Conservation (phyloP, 2,888 invertebrate species). For the Osmoderma eremita region DNA sequence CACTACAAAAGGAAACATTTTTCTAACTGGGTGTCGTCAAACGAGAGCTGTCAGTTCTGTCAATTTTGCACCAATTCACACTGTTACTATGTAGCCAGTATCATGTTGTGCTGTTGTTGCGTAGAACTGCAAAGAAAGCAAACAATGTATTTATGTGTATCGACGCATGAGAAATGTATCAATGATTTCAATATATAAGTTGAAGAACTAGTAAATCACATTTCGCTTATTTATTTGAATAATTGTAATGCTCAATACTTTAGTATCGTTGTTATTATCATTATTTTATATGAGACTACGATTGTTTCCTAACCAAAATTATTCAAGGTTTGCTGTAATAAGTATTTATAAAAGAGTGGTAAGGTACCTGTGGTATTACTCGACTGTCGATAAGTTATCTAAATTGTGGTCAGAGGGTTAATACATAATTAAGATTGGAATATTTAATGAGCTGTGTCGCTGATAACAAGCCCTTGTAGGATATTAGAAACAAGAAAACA, state of each 20-base stretch:
- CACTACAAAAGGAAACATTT: conserved; percentile 51
- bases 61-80: conserved; percentile 46
- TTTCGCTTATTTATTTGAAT: too few relatives aligned
- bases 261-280: too few relatives aligned
- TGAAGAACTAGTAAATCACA: too few relatives aligned
- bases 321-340: too few relatives aligned
- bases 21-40: conserved; percentile 43
- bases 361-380: conserved; percentile 23
- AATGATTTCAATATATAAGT: too few relatives aligned
- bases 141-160: too few relatives aligned
- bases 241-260: too few relatives aligned
- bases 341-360: background rate
- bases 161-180: too few relatives aligned
- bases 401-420: conserved; percentile 22
- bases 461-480: conserved; percentile 13
- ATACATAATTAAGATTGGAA: conserved; percentile 18
- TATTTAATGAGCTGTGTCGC: conserved; percentile 15
- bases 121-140: conserved; percentile 3
- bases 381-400: conserved; percentile 22
- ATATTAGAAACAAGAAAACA: conserved; percentile 21
- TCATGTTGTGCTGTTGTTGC: background rate
- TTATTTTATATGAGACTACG: too few relatives aligned
- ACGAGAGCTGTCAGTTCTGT: conserved; percentile 45
- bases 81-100: conserved; percentile 26
- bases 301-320: too few relatives aligned